Percentiles rank a stretch among this genome's conserved stretches.
Conservation (phyloP, 1,140 invertebrate genomes). For the Coelopa frigida region DNA sequence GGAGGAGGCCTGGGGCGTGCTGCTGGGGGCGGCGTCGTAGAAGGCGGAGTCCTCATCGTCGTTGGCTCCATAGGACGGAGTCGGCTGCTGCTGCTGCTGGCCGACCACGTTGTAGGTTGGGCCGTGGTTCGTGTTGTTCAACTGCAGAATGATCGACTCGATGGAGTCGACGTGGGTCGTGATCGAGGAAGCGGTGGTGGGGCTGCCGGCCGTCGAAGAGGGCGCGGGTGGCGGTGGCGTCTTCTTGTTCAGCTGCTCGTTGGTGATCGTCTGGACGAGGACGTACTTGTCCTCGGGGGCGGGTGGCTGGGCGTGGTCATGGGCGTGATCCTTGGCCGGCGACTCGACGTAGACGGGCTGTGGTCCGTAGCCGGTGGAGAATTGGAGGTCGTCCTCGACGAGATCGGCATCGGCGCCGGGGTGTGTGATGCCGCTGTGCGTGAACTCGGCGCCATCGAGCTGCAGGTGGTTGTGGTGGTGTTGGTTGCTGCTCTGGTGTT, state of each 20-base stretch:
- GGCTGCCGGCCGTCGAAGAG: constrained; percentile 39
- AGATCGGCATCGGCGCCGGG: constrained; percentile 41
- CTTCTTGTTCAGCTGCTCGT: constrained; percentile 13
- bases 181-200: constrained; percentile 34
- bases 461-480: constrained; percentile 32
- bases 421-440: constrained; percentile 42
- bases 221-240: background rate
- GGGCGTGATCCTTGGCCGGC: constrained; percentile 13
- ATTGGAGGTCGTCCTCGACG: constrained; percentile 37
- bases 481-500: background rate
- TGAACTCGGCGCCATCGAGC: constrained; percentile 34
- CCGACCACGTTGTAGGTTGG: constrained; percentile 39
- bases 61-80: constrained; percentile 1
- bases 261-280: constrained; percentile 32
- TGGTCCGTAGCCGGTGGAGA: constrained; percentile 40
- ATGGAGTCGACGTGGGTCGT: constrained; percentile 51
- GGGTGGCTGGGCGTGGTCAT: background rate
- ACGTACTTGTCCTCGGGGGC: constrained; percentile 30
- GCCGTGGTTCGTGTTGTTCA: constrained; percentile 53
- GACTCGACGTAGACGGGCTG: constrained; percentile 32
- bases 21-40: background rate
- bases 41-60: background rate
- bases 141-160: constrained; percentile 57
- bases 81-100: constrained; percentile 15
- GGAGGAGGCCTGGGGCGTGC: background rate